Conservation (phyloP, 2,888 invertebrate genomes). For the Camponotus fellah region DNA sequence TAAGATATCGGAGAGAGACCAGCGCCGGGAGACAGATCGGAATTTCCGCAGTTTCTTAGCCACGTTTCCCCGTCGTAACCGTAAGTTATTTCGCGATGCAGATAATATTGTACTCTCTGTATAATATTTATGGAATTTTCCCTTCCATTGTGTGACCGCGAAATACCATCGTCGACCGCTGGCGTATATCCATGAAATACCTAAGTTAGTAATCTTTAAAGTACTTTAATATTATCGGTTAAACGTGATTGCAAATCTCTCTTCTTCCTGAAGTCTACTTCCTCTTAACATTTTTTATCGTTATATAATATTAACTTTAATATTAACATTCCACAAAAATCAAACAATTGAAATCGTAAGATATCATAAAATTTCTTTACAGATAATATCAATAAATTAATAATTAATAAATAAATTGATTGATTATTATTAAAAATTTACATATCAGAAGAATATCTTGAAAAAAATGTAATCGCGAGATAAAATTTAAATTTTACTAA, state of each 20-base stretch:
- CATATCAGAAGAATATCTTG: not conserved
- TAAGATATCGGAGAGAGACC: slow-evolving; percentile 39
- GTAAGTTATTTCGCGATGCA: slow-evolving; percentile 48
- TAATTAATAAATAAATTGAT: not conserved
- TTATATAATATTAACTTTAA: slow-evolving; percentile 6
- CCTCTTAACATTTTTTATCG: not conserved
- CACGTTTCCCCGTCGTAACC: slow-evolving; percentile 46
- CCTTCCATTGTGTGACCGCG: slow-evolving; percentile 43
- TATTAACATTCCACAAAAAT: too few relatives aligned
- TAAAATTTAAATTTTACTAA: not conserved
- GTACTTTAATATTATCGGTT: slow-evolving; percentile 44
- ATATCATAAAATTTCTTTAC: not conserved
- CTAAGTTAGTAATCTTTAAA: slow-evolving; percentile 41
- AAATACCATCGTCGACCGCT: slow-evolving; percentile 25
- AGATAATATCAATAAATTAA: not conserved
- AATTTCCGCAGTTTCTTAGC: slow-evolving; percentile 49
- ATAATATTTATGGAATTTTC: slow-evolving; percentile 51
- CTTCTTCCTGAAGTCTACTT: not conserved
- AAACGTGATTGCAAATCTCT: slow-evolving; percentile 28
- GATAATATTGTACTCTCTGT: slow-evolving; percentile 44
- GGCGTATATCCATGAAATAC: slow-evolving; percentile 24
- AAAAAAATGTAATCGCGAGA: not conserved
- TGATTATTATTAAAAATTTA: not conserved
- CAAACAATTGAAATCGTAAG: not conserved
- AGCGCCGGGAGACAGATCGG: slow-evolving; percentile 38